A percentile compares a stretch with the other conserved stretches of the same genome.
Evolutionary conservation across 2,113 vertebrate genomes (phyloP).

Genomic region (Stigmatopora argus): DNA sequence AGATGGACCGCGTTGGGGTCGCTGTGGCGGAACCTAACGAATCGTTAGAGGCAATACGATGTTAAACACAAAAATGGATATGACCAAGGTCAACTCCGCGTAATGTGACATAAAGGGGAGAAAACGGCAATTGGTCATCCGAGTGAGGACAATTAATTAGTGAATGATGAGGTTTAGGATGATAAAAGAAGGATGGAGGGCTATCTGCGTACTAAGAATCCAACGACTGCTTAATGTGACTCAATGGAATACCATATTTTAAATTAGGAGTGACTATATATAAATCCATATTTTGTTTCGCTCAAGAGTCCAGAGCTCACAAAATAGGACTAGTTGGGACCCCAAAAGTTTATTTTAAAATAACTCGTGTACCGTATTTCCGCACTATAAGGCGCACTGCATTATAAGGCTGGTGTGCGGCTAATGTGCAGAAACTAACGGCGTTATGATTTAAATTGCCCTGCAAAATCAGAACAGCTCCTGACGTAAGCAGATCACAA

Average conservation of each 20-base stretch:
- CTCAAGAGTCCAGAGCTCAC: no score
- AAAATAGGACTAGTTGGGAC: no score
- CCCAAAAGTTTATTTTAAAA: no score
- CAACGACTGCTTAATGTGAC: no score
- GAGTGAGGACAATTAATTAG: neutral
- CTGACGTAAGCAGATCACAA: neutral
- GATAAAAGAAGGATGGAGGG: neutral
- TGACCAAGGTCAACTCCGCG: slow-evolving; percentile 20
- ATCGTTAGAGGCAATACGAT: slow-evolving; percentile 41
- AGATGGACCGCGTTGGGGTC: neutral
- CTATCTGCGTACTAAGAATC: neutral
- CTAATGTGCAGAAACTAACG: neutral
- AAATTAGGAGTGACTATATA: no score
- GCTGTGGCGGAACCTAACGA: slow-evolving; percentile 38
- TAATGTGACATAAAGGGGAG: slow-evolving; percentile 24
- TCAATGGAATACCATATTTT: no score
- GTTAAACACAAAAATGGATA: slow-evolving; percentile 34
- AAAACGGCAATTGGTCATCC: slow-evolving; percentile 8
- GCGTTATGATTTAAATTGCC: neutral
- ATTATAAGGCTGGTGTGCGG: neutral
- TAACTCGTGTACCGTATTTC: no score
- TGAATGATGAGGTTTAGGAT: neutral
- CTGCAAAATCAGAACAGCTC: neutral
- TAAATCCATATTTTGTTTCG: no score
- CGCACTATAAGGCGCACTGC: no score